These are phyloP conservation scores for Platalea minor DNA, from an alignment of 2,797 vertebrate species.

Conservation along the genomic window DNA sequence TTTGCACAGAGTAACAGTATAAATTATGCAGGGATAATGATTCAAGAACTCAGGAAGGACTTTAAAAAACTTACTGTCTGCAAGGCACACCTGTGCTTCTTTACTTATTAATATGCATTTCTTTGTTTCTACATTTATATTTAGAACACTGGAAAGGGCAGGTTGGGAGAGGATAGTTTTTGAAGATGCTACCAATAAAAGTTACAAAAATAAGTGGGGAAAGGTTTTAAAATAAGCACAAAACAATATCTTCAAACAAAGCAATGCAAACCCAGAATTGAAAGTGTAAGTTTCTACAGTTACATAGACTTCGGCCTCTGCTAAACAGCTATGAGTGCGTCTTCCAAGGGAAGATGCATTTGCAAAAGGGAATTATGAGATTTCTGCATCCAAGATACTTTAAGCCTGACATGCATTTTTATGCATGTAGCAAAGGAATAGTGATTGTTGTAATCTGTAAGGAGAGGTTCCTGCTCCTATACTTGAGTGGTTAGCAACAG, in stretches of 20 bases:
- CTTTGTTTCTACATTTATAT: constrained; percentile 58
- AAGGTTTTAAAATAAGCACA: background rate
- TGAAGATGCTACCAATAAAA: background rate
- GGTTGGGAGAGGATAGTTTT: background rate
- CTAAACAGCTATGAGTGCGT: background rate
- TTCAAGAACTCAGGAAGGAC: constrained; percentile 54
- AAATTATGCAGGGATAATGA: constrained; percentile 60
- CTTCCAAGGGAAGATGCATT: background rate
- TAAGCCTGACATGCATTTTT: background rate
- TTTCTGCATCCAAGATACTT: background rate
- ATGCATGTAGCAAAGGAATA: background rate
- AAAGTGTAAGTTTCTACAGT: background rate
- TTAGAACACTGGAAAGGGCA: constrained; percentile 49
- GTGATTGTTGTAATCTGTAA: background rate
- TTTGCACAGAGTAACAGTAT: constrained; percentile 37
- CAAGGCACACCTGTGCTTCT: constrained; percentile 60
- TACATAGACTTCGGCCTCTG: background rate
- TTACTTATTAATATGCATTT: constrained; percentile 69
- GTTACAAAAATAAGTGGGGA: background rate
- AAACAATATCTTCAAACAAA: background rate
- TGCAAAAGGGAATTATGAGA: background rate
- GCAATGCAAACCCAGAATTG: background rate
- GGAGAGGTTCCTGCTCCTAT: background rate
- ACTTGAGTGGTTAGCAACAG: background rate
- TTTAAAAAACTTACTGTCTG: constrained; percentile 58